phyloP scores from a whole-genome alignment of 2,113 vertebrate genomes.

The Coptodon bakossiorum region DNA sequence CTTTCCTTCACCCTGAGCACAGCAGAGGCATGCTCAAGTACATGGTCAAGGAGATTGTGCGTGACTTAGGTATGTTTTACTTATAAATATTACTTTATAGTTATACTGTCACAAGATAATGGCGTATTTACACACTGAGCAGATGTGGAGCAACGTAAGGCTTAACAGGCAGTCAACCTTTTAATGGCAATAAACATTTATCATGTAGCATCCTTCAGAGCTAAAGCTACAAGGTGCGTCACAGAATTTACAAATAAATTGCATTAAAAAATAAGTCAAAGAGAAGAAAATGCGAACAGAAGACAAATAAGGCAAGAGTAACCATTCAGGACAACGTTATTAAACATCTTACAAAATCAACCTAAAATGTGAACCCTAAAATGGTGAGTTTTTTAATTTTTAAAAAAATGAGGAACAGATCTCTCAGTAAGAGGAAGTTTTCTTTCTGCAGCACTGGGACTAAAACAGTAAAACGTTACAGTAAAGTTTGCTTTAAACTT shows the following conservation, averaged over 20 bases:
- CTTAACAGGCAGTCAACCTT: not conserved
- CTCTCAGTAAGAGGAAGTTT: not conserved
- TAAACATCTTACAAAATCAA: not conserved
- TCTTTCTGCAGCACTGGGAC: not conserved
- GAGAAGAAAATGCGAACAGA: not conserved
- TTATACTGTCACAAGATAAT: not conserved
- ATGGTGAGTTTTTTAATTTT: not conserved
- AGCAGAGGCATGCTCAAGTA: constrained; percentile 92
- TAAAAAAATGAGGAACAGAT: not conserved
- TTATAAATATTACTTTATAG: not conserved
- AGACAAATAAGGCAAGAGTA: not conserved
- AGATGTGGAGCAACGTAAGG: not conserved
- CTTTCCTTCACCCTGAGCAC: constrained; percentile 93
- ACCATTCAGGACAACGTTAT: not conserved
- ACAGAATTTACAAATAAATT: not conserved
- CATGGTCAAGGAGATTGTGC: constrained; percentile 94
- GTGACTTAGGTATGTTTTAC: constrained; percentile 80
- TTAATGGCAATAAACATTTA: not conserved
- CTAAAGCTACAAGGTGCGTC: not conserved
- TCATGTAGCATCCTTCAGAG: not conserved
- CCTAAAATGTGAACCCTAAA: no score
- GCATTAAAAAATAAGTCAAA: not conserved
- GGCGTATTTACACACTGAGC: not conserved
- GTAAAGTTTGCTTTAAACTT: not conserved
- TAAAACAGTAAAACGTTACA: not conserved